These are phyloP conservation scores for Eupristina koningsbergeri DNA, from an alignment of 1,140 invertebrate genomes.

Conservation along the genomic window DNA sequence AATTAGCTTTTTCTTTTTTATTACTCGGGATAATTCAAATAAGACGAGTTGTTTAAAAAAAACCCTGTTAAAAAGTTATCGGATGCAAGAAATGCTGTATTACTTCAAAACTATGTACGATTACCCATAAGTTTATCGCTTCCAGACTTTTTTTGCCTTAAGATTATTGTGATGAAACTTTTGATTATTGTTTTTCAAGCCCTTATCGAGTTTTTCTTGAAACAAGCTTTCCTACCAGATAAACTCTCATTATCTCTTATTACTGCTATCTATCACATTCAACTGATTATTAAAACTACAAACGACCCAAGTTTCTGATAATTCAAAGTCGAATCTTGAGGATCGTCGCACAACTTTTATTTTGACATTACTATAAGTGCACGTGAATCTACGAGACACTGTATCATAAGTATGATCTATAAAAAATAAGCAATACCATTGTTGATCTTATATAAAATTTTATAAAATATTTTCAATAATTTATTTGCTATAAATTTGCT, in stretches of 20 bases:
- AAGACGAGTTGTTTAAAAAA: not conserved
- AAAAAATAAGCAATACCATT: not conserved
- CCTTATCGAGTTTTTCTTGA: conserved; percentile 7
- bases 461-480: conserved; percentile 23
- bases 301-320: not conserved
- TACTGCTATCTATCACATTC: not conserved
- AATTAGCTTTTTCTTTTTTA: no score
- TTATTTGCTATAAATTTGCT: conserved; percentile 25
- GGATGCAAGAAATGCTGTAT: not conserved
- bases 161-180: not conserved
- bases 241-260: not conserved
- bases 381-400: no score
- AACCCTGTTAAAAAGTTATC: not conserved
- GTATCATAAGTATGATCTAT: not conserved
- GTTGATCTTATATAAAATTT: not conserved
- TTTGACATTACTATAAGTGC: not conserved
- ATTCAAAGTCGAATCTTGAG: not conserved
- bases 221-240: not conserved
- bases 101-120: not conserved
- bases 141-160: not conserved
- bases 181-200: not conserved
- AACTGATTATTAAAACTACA: not conserved
- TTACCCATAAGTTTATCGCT: not conserved
- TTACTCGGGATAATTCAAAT: not conserved
- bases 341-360: not conserved